Percentiles rank a stretch among this genome's conserved stretches.
Evolutionary conservation across 2,888 invertebrate species (phyloP).

Genomic region (Hydraecia micacea): DNA sequence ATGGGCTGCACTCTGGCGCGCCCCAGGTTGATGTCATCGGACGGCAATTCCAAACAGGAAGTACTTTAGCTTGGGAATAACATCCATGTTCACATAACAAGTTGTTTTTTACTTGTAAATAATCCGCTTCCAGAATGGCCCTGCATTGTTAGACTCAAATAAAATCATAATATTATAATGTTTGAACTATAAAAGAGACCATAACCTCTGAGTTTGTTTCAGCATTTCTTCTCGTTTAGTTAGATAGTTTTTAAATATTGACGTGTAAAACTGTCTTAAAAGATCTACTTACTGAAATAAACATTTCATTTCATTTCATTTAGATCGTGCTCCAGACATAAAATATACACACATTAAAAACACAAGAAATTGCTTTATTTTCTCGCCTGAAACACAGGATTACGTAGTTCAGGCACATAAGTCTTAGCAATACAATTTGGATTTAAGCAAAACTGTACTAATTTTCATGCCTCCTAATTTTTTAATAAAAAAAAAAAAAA

Average conservation of each 20-base stretch:
- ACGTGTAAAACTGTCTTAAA: background rate
- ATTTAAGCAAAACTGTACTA: too few relatives aligned
- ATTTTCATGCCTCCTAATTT: too few relatives aligned
- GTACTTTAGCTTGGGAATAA: background rate
- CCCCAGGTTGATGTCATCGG: background rate
- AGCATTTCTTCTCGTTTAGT: background rate
- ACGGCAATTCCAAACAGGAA: background rate
- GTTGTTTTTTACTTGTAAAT: background rate
- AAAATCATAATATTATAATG: background rate
- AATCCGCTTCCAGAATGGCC: background rate
- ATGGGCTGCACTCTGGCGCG: too few relatives aligned
- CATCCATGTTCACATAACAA: background rate
- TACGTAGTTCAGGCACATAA: too few relatives aligned
- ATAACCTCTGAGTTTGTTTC: background rate
- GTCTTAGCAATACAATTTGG: too few relatives aligned
- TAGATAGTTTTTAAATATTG: background rate
- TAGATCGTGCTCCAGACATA: background rate
- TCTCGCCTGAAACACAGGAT: too few relatives aligned
- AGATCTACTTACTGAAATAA: background rate
- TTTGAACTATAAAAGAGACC: too few relatives aligned
- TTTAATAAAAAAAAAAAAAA: too few relatives aligned
- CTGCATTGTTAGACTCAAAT: background rate
- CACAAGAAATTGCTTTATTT: background rate
- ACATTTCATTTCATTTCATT: background rate
- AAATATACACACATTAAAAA: background rate